Conservation (phyloP, 1,140 invertebrate genomes). For the Oryzaephilus surinamensis region DNA sequence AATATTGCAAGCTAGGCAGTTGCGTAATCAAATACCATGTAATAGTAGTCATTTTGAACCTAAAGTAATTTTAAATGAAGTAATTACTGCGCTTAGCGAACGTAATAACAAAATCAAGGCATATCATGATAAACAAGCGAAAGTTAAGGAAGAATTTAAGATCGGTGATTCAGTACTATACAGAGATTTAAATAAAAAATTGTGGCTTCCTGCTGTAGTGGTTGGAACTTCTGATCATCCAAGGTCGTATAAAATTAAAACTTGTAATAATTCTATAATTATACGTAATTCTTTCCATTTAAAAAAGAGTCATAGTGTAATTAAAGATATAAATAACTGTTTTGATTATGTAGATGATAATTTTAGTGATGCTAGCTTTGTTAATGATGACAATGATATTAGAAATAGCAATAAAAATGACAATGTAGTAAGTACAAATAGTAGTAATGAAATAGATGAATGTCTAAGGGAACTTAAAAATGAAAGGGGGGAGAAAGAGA, state of each 20-base stretch:
- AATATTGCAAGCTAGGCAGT: too few relatives aligned
- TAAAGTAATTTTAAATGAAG: slow-evolving; percentile 1
- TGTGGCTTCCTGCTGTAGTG: not conserved
- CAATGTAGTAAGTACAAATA: too few relatives aligned
- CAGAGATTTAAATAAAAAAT: not conserved
- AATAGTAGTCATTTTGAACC: not conserved
- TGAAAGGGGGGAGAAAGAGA: too few relatives aligned
- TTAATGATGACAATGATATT: too few relatives aligned
- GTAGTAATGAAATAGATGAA: too few relatives aligned
- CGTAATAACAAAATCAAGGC: not conserved
- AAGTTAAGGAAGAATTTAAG: slow-evolving; percentile 1
- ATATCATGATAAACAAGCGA: slow-evolving; percentile 1
- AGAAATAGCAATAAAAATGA: too few relatives aligned
- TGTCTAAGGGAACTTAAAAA: too few relatives aligned
- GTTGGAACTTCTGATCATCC: not conserved
- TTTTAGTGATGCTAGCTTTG: too few relatives aligned
- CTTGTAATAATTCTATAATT: too few relatives aligned
- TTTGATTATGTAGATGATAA: too few relatives aligned
- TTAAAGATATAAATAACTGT: too few relatives aligned
- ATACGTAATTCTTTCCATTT: not conserved
- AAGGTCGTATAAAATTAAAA: slow-evolving; percentile 1
- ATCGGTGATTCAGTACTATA: not conserved
- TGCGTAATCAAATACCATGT: not conserved
- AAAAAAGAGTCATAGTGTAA: too few relatives aligned
- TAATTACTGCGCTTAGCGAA: not conserved